Evolutionary conservation across 2,888 invertebrate species (phyloP).

Genomic region (Harpalus rubripes): DNA sequence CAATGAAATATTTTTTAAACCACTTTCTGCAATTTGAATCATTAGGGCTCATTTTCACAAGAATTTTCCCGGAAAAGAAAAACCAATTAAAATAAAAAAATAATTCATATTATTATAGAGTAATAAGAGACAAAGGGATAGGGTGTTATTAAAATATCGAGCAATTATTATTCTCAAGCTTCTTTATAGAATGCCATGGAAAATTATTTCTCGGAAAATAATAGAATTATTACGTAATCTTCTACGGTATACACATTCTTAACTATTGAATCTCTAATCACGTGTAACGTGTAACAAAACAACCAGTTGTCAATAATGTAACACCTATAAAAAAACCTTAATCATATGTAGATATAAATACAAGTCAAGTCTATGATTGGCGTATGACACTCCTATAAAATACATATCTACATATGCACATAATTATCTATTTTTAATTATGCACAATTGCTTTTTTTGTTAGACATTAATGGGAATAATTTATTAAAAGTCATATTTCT

Average conservation of each 20-base stretch:
- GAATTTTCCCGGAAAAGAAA: neutral
- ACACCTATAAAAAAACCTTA: neutral
- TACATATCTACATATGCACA: neutral
- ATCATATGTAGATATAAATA: conserved; percentile 4
- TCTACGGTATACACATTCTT: neutral
- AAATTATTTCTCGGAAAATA: conserved; percentile 8
- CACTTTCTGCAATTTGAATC: neutral
- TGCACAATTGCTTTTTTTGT: neutral
- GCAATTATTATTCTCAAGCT: conserved; percentile 4
- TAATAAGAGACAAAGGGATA: neutral
- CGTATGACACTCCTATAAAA: neutral
- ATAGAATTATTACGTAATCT: conserved; percentile 11
- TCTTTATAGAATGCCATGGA: neutral
- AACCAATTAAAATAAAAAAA: neutral
- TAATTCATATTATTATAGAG: neutral
- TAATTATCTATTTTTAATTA: neutral
- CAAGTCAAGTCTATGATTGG: neutral
- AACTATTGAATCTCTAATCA: conserved; percentile 20
- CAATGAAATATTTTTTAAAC: conserved; percentile 15
- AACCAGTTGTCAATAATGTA: neutral
- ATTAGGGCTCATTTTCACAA: neutral
- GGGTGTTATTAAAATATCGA: conserved; percentile 10
- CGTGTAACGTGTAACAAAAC: conserved; percentile 14
- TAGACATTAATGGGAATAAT: neutral
- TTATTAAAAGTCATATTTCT: neutral